Percentiles rank a stretch among this genome's conserved stretches.
Evolutionary conservation across 2,797 vertebrate species (phyloP).

Genomic region (Urosaurus nigricauda): DNA sequence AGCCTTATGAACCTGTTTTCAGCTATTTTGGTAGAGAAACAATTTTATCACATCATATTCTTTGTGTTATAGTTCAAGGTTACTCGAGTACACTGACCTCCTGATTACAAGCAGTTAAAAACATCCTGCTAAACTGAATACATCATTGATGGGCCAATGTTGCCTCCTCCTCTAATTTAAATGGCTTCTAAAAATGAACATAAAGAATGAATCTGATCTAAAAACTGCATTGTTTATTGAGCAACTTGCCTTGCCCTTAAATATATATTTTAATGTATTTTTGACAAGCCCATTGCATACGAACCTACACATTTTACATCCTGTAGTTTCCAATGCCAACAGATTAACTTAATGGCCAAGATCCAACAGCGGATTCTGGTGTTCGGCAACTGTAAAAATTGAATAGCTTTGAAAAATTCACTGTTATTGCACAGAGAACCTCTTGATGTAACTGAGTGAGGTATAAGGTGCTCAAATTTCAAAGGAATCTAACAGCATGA

Average conservation of each 20-base stretch:
- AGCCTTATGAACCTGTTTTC: background rate
- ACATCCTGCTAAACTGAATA: slow-evolving; percentile 10
- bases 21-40: background rate
- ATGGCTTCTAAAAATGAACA: background rate
- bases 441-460: background rate
- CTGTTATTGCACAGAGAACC: no score
- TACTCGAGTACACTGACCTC: slow-evolving; percentile 8
- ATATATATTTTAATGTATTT: background rate
- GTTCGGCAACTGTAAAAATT: no score
- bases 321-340: background rate
- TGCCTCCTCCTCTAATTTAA: background rate
- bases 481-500: background rate
- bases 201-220: background rate
- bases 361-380: no score
- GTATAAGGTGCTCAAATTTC: background rate
- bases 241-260: background rate
- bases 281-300: background rate
- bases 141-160: background rate
- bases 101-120: background rate
- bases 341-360: background rate
- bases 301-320: background rate
- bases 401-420: no score
- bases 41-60: background rate
- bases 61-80: background rate
- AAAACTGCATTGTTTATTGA: background rate